Base-by-base conservation (phyloP, 2,888 invertebrate species). In the Diplolepis rosae region DNA sequence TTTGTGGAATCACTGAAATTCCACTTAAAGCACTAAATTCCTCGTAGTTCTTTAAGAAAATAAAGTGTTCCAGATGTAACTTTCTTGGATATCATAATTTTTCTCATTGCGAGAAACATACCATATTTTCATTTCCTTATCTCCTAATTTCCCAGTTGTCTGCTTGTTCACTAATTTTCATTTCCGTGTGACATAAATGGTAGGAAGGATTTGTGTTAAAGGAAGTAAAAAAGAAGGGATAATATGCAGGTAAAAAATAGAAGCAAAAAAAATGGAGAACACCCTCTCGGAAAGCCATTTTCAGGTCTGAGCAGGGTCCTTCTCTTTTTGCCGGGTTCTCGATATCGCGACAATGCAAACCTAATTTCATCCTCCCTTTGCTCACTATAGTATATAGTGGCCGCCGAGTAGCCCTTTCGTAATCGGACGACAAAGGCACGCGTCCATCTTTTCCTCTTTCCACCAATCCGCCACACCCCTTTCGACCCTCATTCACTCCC, bases 391-490 rank as follows among this genome's bases (percentile, higher is more conserved):
- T 4, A 27, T 11, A 18, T 28, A 28, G 65, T 66, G 66, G 51
- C 30, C 32, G 35, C 5, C 51, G 66, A 66, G 50, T 66, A 66
- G 66, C 66, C 66, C 50, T 32, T 28, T 66, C 66, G 50, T 66
- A 66, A 66, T 66, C 66, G 66, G 50, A 66, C 51, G 66, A 66
- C 66, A 66, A 66, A 66, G 66, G 66, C 66, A 50, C 50, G 50
- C 65, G 18, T 4, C 66, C 51, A 50, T 50, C 51, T 66, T 66
- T 66, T n/a, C 48, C 66, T 66, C 35, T 24, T 32, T n/a, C 30
- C 54, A 9, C 32, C 30, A 18, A 30, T 15, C 30, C 50, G 18
- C 22, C 39, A n/a, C 22, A 35, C 2, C 32, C 50, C 45, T 28
- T 39, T 65, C 45, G 45, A 45, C 18, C 65, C 39, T 45, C 27